Conservation (phyloP, 2,797 vertebrate species). For the Microhierax caerulescens region DNA sequence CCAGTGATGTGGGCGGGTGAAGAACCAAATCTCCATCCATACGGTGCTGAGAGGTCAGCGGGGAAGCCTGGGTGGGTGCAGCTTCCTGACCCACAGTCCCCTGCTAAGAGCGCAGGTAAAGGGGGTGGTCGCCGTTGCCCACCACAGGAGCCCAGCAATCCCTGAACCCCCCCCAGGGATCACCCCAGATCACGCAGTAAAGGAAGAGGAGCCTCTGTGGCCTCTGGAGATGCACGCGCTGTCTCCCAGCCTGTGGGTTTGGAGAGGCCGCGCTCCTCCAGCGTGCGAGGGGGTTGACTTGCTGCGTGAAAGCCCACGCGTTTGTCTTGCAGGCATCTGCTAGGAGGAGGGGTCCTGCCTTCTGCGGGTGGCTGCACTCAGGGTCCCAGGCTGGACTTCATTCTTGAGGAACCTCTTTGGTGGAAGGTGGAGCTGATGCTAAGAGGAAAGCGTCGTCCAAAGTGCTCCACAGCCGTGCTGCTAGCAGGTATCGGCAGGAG, state of each 20-base stretch:
- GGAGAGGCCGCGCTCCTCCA: neutral
- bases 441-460: neutral
- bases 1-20: neutral
- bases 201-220: neutral
- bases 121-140: rapidly evolving
- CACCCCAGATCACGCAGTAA: neutral
- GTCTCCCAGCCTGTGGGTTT: neutral
- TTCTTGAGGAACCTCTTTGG: neutral
- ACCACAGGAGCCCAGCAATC: neutral
- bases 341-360: neutral
- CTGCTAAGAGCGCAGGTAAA: neutral
- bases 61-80: neutral
- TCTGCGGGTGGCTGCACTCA: neutral
- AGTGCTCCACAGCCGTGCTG: neutral
- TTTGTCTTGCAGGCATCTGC: neutral
- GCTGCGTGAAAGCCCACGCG: neutral
- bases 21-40: neutral
- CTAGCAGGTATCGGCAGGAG: neutral
- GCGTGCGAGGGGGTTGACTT: too few relatives aligned
- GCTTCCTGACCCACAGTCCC: neutral
- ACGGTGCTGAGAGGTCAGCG: neutral
- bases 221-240: rapidly evolving
- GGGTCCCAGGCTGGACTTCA: too few relatives aligned
- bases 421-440: neutral
- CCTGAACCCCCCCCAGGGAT: neutral